Evolutionary conservation across 2,797 vertebrate species (phyloP).

Genomic region (Syndactyla subalaris): DNA sequence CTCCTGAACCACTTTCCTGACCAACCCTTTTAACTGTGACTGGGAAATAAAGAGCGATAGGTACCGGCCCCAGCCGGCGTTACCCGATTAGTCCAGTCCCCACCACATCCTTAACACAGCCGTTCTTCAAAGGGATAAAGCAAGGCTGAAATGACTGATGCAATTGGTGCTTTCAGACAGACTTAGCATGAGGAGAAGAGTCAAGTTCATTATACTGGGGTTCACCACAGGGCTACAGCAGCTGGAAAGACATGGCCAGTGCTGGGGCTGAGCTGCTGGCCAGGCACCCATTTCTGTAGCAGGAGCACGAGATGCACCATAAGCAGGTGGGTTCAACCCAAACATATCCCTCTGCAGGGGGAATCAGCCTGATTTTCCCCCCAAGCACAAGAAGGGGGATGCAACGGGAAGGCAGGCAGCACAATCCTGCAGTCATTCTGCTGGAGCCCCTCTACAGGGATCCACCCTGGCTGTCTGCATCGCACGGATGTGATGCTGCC

Average conservation of each 20-base stretch:
- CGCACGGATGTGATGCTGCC: conserved; percentile 22
- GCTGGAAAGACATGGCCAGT: fast-evolving
- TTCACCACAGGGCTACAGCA: not conserved
- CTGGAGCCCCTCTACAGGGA: not conserved
- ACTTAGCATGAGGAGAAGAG: not conserved
- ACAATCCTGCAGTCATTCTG: not conserved
- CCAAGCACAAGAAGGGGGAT: not conserved
- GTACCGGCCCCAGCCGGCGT: not conserved
- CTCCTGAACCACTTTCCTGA: not conserved
- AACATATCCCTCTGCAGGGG: not conserved
- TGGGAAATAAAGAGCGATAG: not conserved
- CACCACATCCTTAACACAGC: not conserved
- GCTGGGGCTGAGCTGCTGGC: fast-evolving
- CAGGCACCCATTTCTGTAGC: fast-evolving
- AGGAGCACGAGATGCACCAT: not conserved
- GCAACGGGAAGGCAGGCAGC: not conserved
- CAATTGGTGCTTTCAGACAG: conserved; percentile 10
- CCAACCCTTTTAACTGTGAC: conserved; percentile 25
- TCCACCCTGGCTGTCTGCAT: conserved; percentile 18
- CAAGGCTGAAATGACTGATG: not conserved
- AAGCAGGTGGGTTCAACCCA: not conserved
- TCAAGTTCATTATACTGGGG: not conserved
- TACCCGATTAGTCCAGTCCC: not conserved
- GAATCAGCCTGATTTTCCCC: not conserved
- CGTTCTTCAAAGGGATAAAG: not conserved